These are phyloP conservation scores for Ondatra zibethicus DNA, from an alignment of 2,113 vertebrate genomes.

Conservation along the genomic window DNA sequence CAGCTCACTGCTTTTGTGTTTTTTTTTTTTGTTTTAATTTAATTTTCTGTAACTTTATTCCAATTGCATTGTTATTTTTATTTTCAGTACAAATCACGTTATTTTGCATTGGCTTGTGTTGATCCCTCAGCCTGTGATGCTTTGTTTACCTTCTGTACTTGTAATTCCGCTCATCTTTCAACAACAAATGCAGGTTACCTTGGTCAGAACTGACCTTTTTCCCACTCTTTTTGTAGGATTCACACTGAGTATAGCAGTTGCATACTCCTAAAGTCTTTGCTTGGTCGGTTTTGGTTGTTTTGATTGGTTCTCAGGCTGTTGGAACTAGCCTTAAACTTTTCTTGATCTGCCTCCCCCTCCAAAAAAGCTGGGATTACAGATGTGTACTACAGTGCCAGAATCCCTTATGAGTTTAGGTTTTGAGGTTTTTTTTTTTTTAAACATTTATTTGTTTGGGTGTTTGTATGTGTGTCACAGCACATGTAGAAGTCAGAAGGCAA, in stretches of 20 bases:
- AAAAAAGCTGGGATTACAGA: not conserved
- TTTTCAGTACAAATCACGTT: not conserved
- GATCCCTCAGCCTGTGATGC: not conserved
- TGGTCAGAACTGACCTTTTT: not conserved
- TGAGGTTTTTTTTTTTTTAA: not conserved
- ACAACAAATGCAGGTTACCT: not conserved
- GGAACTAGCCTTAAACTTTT: not conserved
- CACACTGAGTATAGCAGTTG: not conserved
- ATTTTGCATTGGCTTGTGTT: not conserved
- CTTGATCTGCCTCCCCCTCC: not conserved
- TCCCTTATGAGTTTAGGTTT: not conserved
- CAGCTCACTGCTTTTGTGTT: not conserved
- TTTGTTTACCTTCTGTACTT: conserved; percentile 19
- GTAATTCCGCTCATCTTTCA: not conserved
- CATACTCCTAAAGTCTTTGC: not conserved
- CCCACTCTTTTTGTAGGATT: not conserved
- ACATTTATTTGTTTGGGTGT: not conserved
- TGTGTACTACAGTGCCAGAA: not conserved
- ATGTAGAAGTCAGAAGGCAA: not conserved
- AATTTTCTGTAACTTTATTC: not conserved
- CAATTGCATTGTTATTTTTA: not conserved
- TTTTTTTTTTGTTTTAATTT: not conserved
- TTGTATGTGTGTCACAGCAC: too few relatives aligned
- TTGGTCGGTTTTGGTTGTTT: not conserved
- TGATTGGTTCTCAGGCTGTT: not conserved